A percentile compares a stretch with the other conserved stretches of the same genome.
Conservation (phyloP, 2,888 invertebrate genomes). For the Amiota communis region DNA sequence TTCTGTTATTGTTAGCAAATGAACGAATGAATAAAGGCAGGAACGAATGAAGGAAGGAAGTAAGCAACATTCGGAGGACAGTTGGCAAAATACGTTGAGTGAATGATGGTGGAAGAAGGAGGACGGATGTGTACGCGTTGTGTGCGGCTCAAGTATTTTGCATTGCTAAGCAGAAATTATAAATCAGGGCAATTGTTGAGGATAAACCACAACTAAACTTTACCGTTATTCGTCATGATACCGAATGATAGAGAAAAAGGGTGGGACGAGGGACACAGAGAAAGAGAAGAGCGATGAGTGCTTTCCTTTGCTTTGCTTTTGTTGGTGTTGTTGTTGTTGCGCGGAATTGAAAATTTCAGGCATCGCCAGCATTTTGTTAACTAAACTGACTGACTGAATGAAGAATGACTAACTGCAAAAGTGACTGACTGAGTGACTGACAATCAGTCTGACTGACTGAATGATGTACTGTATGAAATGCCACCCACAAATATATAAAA, state of each 20-base stretch:
- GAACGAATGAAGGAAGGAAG: neutral
- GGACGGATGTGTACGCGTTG: neutral
- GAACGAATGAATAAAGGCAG: neutral
- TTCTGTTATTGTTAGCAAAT: constrained; percentile 36
- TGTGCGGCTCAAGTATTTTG: constrained; percentile 67
- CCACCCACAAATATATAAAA: constrained; percentile 35
- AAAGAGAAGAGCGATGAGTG: constrained; percentile 21
- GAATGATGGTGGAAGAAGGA: neutral
- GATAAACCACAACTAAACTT: constrained; percentile 65
- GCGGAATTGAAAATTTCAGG: constrained; percentile 36
- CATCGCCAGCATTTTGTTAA: constrained; percentile 44
- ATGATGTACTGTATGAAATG: constrained; percentile 31
- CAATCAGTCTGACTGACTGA: constrained; percentile 45
- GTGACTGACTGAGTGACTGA: constrained; percentile 51
- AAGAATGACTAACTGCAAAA: constrained; percentile 44
- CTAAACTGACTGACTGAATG: constrained; percentile 56
- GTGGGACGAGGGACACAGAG: constrained; percentile 29
- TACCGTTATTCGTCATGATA: constrained; percentile 28
- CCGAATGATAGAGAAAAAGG: neutral
- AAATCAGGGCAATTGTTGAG: constrained; percentile 69
- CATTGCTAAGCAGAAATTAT: constrained; percentile 69
- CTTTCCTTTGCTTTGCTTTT: constrained; percentile 15
- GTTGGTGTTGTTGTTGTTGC: constrained; percentile 14
- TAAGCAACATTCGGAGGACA: neutral
- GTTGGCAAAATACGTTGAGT: neutral